Base-by-base conservation (phyloP, 2,888 invertebrate genomes). In the Dysmachus trigonus region DNA sequence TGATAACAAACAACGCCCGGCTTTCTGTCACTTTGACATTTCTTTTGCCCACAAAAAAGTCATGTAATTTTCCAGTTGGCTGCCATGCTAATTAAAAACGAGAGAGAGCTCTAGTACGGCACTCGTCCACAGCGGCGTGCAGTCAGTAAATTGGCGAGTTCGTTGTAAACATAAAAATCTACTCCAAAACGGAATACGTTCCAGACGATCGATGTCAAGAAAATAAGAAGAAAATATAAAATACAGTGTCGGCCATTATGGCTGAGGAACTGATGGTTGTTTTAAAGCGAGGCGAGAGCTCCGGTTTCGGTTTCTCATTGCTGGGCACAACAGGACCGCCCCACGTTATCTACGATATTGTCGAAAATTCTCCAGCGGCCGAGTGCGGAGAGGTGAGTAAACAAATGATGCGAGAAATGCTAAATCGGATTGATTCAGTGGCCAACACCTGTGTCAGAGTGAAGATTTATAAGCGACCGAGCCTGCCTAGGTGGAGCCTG, bases 281-380 rank as follows among this genome's bases (percentile, higher is more conserved):
- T 93, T 94, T 97, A 93, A 96, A 95, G 93, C 95, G 96, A 92
- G 96, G 95, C 94, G 96, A 96, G 93, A 95, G 95, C 93, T 94
- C 95, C 93, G 97, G 97, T 92, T 96, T 97, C 92, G 98, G 98
- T 90, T 97, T 98, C 94, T 97, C 97, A 90, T 93, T 98, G 91
- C 94, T 97, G 91, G 97, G 97, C 89, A 96, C 97, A 93, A 96
- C 97, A 91, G 97, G 97, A 92, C 95, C 97, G 93, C 97, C 97
- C 91, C 97, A 97, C 92, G 96, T 98, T 92, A 97, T 98, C 93
- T 97, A 97, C 93, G 96, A 97, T 93, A 97, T 98, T 92, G 95
- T 97, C 91, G 97, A 97, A 93, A 97, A 97, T 93, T 98, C 97
- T 90, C 97, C 98, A 92, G 97, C 97, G 89, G 97, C 97, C 90